Evolutionary conservation across 1,140 invertebrate species (phyloP), one percentile per base, ranked within the genome.

Genomic region (Drosophila repleta): DNA sequence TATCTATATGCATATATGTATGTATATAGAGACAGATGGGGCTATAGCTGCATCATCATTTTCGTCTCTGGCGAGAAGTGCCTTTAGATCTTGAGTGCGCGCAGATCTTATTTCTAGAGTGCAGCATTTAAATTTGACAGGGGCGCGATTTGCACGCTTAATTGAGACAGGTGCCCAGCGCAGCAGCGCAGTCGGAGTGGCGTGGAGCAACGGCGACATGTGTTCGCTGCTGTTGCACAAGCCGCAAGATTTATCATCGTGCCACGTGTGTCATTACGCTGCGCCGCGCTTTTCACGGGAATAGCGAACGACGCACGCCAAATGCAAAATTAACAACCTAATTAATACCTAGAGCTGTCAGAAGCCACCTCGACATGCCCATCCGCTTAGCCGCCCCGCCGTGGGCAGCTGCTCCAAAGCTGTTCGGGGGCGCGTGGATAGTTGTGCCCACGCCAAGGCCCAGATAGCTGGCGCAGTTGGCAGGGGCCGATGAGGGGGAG

Each of bases 311-410:
- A 82, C 82, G 82, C 74, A 76, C 78, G 82, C 78, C 82, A 85
- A 87, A 85, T 85, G 82, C 82, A 85, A 85, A 85, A 85, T 85
- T 85, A 85, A 85, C 82, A 85, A 85, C 82, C 82, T 85, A 85
- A 85, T 85, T 85, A 85, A 85, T 85, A 85, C 83, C 80, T 82
- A 60, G 75, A 51, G 64, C 55, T 65, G 55, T 66, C 68, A 69
- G 21, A 26, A 46, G 21, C 18, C 67, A 82, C 70, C 72, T 24
- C 61, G 21, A 63, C 60, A 41, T 41, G 66, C 64, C 70, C 64
- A 66, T 57, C 72, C 49, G 63, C 52, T 37, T 52, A 52, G 24
- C 35, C 57, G 21, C 46, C 75, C 46, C 65, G 51, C 3, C 20
- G 0, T 20, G n/a, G 46, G 43, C 79, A 82, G 79, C 79, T 81